Conservation (phyloP, 1,140 invertebrate species). For the Epicauta chinensis region DNA sequence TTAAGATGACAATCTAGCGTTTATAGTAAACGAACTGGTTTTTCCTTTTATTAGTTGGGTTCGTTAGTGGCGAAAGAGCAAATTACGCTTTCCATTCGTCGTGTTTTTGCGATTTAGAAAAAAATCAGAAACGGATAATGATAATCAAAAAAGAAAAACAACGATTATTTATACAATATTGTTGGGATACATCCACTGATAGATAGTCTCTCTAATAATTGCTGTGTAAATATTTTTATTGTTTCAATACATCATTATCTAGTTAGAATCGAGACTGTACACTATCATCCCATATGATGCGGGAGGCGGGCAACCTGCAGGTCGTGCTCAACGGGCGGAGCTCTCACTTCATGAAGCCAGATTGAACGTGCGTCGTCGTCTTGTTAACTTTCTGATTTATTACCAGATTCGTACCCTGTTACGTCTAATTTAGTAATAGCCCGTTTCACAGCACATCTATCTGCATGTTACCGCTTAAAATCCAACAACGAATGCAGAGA, state of each 20-base stretch:
- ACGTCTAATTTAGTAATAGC: slow-evolving; percentile 18
- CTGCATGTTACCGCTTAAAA: too few relatives aligned
- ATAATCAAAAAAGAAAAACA: too few relatives aligned
- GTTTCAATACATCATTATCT: slow-evolving; percentile 26
- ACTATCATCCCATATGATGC: slow-evolving; percentile 36
- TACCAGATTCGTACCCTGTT: slow-evolving; percentile 23
- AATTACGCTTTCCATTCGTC: too few relatives aligned
- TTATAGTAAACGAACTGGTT: too few relatives aligned
- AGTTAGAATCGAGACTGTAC: slow-evolving; percentile 11
- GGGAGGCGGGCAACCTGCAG: slow-evolving; percentile 26
- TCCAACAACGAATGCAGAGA: too few relatives aligned
- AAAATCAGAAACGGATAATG: too few relatives aligned
- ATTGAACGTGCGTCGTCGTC: slow-evolving; percentile 39
- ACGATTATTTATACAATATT: neutral
- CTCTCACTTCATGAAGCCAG: slow-evolving; percentile 36
- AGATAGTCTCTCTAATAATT: slow-evolving; percentile 23
- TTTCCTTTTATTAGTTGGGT: too few relatives aligned
- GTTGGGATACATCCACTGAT: neutral
- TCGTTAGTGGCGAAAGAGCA: too few relatives aligned
- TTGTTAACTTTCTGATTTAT: slow-evolving; percentile 42
- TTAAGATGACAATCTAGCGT: too few relatives aligned
- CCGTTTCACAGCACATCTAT: neutral
- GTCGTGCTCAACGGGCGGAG: slow-evolving; percentile 35
- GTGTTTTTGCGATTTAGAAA: too few relatives aligned
- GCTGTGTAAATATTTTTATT: slow-evolving; percentile 39